Conservation (phyloP, 2,888 invertebrate genomes). For the Pyrocoelia pectoralis region DNA sequence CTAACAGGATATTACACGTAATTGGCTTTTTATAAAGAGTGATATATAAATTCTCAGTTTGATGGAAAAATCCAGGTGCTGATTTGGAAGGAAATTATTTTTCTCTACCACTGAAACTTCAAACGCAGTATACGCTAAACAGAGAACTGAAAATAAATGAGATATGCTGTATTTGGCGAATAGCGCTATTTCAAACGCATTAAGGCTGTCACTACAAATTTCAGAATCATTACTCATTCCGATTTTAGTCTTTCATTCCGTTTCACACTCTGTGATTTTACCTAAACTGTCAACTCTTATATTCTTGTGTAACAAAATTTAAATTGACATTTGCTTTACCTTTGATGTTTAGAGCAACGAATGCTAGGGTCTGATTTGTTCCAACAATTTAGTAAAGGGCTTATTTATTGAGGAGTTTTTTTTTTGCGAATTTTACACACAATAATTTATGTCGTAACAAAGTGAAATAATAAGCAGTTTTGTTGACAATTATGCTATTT, state of each 20-base stretch:
- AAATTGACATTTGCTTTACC: conserved; percentile 36
- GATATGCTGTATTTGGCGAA: conserved; percentile 46
- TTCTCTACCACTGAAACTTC: conserved; percentile 46
- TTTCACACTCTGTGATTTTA: conserved; percentile 43
- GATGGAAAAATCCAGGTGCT: conserved; percentile 38
- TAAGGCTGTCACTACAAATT: conserved; percentile 53
- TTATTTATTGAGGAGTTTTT: background rate
- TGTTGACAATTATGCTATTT: background rate
- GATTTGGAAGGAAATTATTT: conserved; percentile 44
- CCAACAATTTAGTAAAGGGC: background rate
- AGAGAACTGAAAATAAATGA: conserved; percentile 48
- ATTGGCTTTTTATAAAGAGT: conserved; percentile 34
- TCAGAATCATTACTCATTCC: conserved; percentile 53
- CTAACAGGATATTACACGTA: conserved; percentile 35
- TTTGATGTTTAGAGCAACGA: conserved; percentile 32
- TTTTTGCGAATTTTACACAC: background rate
- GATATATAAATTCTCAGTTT: conserved; percentile 33
- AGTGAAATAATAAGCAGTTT: conserved; percentile 1
- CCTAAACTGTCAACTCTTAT: conserved; percentile 37
- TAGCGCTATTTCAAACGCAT: conserved; percentile 48
- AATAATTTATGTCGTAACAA: background rate
- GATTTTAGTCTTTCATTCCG: conserved; percentile 42
- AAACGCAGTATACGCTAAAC: conserved; percentile 47
- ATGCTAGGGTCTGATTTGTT: conserved; percentile 31
- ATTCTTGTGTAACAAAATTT: conserved; percentile 29